Evolutionary conservation across 2,888 invertebrate species (phyloP), one percentile per base, ranked within the genome.

Genomic region (Cantharis lateralis): DNA sequence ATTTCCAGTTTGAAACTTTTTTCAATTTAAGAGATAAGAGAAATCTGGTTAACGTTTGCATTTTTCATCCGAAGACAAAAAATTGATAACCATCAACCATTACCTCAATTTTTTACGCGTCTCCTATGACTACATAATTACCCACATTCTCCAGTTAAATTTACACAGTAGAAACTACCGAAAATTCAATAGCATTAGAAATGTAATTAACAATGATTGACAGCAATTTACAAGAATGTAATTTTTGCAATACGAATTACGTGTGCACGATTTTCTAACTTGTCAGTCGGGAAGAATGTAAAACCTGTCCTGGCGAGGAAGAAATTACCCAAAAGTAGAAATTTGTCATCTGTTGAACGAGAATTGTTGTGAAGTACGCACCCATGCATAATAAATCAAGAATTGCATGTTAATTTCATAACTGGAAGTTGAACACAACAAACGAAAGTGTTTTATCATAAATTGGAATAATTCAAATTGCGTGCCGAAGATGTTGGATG

Each of bases 351-450:
- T 71, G 71, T 28, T 15, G 15, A 64, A 64, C 71, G 71, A 64
- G 32, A 62, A 71, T 48, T 48, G 48, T 71, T 71, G 20, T 62
- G 16, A 20, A 15, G n/a, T 71, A 71, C 71, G 64, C 71, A 32
- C 71, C 71, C 64, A 71, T 62, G 24, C 15, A 15, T 18, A 16
- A 62, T 11, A 13, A 28, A 71, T 26, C 24, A 64, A 16, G 10
- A 64, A 71, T 32, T 32, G 24, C 18, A 70, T 26, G 62, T 70
- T 16, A 71, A 71, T 71, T 71, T 71, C 71, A 64, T 71, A 71
- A 71, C 64, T 63, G 11, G 20, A 63, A 62, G 70, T 62, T 24
- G 70, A 62, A 62, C 7, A 48, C 48, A 48, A 48, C 48, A 48
- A 48, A 48, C 48, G 48, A 48, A 48, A 48, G 48, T 48, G 48